Percentiles rank a stretch among this genome's conserved stretches.
These are phyloP conservation scores for Acanthosoma haemorrhoidale DNA, from an alignment of 2,888 invertebrate species.

Conservation along the genomic window DNA sequence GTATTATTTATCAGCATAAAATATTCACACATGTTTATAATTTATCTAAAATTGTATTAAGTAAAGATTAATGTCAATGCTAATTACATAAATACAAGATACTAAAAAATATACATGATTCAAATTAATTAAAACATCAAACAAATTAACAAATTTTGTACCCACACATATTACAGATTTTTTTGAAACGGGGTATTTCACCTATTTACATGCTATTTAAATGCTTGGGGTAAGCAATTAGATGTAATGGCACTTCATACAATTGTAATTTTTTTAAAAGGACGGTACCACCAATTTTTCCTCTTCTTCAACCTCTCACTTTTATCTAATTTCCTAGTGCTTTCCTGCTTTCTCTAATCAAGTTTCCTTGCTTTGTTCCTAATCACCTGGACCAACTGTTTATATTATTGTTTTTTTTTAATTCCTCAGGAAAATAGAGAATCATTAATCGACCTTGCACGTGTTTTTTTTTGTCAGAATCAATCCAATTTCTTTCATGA, in stretches of 20 bases:
- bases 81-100: too few relatives aligned
- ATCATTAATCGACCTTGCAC: conserved; percentile 21
- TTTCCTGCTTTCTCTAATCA: conserved; percentile 13
- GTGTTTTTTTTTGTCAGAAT: conserved; percentile 4
- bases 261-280: conserved; percentile 26
- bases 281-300: conserved; percentile 28
- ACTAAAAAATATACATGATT: too few relatives aligned
- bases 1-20: too few relatives aligned
- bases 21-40: too few relatives aligned
- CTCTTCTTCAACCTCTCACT: conserved; percentile 29
- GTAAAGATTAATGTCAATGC: too few relatives aligned
- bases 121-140: too few relatives aligned
- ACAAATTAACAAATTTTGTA: too few relatives aligned
- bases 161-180: conserved; percentile 7
- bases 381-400: not conserved
- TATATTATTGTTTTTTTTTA: conserved; percentile 21
- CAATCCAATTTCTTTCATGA: conserved; percentile 22
- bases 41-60: too few relatives aligned
- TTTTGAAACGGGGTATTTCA: conserved; percentile 18
- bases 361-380: not conserved
- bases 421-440: conserved; percentile 26
- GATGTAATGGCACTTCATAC: conserved; percentile 28
- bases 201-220: too few relatives aligned
- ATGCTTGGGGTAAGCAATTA: too few relatives aligned
- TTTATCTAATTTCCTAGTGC: conserved; percentile 25